A percentile compares a stretch with the other conserved stretches of the same genome.
These are phyloP conservation scores for Oryctolagus cuniculus DNA, from an alignment of 2,113 vertebrate genomes.

Conservation along the genomic window mOryCun1.1 NC_091433.1:130142001-130142500, in stretches of 20 bases:
- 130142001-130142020: too few species aligned
- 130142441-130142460: conserved; percentile 25
- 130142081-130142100: too few species aligned
- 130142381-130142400: conserved; percentile 21
- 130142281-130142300: neutral
- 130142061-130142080: too few species aligned
- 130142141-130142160: too few species aligned
- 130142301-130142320: conserved; percentile 20
- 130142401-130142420: neutral
- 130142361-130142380: conserved; percentile 39
- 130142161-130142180: too few species aligned
- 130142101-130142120: too few species aligned
- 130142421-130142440: neutral
- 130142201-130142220: too few species aligned
- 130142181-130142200: too few species aligned
- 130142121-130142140: too few species aligned
- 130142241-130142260: neutral
- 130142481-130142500: conserved; percentile 33
- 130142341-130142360: neutral
- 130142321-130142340: neutral
- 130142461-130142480: neutral
- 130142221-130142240: conserved; percentile 30
- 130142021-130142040: too few species aligned
- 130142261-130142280: conserved; percentile 21
- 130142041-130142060: too few species aligned